Conservation (phyloP, 2,888 invertebrate species). For the Chrysolina oricalcia region DNA sequence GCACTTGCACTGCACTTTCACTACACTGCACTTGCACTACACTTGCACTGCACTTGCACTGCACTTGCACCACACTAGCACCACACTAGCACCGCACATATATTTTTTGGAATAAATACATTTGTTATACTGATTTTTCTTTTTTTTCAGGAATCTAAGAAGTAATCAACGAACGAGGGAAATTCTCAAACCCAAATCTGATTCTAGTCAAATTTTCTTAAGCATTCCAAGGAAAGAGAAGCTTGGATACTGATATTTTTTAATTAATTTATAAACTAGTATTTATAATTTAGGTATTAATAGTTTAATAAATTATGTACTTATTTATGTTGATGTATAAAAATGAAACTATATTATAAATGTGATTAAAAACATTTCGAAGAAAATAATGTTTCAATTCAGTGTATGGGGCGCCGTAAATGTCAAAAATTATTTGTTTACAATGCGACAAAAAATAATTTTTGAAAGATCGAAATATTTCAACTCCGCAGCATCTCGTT, state of each 20-base stretch:
- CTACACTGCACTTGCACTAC: too few relatives aligned
- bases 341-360: conserved; percentile 45
- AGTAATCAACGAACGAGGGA: conserved; percentile 53
- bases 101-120: not conserved
- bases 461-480: too few relatives aligned
- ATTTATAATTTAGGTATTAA: conserved; percentile 65
- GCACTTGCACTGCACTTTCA: too few relatives aligned
- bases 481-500: too few relatives aligned
- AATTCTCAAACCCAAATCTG: conserved; percentile 49
- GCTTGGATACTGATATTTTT: conserved; percentile 57
- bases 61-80: too few relatives aligned
- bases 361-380: conserved; percentile 44
- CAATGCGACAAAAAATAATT: too few relatives aligned
- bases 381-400: conserved; percentile 4
- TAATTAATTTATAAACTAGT: conserved; percentile 59
- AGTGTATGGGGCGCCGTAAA: too few relatives aligned
- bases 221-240: conserved; percentile 56
- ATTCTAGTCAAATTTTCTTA: conserved; percentile 63
- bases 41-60: too few relatives aligned
- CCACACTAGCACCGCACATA: not conserved
- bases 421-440: too few relatives aligned
- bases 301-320: conserved; percentile 63
- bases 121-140: conserved; percentile 34
- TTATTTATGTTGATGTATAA: conserved; percentile 63
- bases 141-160: conserved; percentile 58